A percentile compares a stretch with the other conserved stretches of the same genome.
These are phyloP conservation scores for Bos taurus DNA, from an alignment of 2,113 vertebrate genomes.

Conservation along the genomic window DNA sequence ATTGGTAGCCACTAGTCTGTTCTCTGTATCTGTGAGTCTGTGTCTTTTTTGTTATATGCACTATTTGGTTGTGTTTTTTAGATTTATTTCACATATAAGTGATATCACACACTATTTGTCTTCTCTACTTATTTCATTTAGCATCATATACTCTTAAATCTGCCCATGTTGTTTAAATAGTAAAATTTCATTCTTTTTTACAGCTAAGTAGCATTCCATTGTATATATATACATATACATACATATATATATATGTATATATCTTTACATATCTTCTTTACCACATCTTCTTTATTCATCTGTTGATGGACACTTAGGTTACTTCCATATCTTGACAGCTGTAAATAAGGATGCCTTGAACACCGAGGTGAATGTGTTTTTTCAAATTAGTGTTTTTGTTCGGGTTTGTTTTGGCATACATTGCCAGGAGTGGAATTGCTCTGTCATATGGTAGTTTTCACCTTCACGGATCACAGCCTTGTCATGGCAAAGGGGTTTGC, in stretches of 20 bases:
- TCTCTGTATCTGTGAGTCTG: neutral
- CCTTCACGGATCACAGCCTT: neutral
- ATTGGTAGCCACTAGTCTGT: neutral
- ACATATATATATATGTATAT: accelerated
- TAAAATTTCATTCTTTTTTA: neutral
- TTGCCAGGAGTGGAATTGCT: neutral
- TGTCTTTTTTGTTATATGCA: neutral
- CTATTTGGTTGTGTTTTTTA: neutral
- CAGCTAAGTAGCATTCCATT: neutral
- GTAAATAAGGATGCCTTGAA: neutral
- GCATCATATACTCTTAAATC: neutral
- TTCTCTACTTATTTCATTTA: neutral
- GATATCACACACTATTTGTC: neutral
- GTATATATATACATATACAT: too few relatives aligned
- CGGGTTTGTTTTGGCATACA: neutral
- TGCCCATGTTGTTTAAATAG: neutral
- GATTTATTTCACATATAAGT: neutral
- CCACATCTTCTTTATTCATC: neutral
- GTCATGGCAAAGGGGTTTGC: neutral
- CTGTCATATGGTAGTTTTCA: neutral
- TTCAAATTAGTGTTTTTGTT: neutral
- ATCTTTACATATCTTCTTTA: too few relatives aligned
- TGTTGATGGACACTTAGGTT: neutral
- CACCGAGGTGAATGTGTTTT: neutral
- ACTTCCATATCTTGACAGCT: neutral